These are phyloP conservation scores for Trinorchestia longiramus DNA, from an alignment of 1,140 invertebrate genomes.

Conservation along the genomic window DNA sequence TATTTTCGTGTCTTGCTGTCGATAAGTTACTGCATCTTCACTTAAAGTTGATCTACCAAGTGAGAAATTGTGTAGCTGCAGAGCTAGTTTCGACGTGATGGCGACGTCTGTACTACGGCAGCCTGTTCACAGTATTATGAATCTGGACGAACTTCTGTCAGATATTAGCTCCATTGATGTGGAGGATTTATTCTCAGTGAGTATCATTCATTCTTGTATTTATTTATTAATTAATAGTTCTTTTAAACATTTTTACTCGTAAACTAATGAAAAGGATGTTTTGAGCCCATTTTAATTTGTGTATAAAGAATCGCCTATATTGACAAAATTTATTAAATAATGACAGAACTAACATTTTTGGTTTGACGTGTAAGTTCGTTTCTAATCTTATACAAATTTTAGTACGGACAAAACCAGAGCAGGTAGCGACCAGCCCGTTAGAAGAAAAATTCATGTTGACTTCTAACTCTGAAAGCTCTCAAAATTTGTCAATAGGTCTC, in stretches of 20 bases:
- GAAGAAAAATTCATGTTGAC: too few relatives aligned
- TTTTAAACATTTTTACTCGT: not conserved
- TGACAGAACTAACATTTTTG: not conserved
- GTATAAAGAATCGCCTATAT: not conserved
- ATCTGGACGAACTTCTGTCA: not conserved
- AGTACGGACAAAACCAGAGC: not conserved
- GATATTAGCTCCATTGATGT: not conserved
- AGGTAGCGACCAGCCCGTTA: too few relatives aligned
- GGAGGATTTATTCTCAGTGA: conserved; percentile 6
- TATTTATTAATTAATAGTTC: not conserved
- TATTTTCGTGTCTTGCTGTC: not conserved
- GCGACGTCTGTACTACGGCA: not conserved
- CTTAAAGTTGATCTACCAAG: not conserved
- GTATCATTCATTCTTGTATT: not conserved
- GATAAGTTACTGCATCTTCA: not conserved
- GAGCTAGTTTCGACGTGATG: not conserved
- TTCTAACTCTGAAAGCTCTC: too few relatives aligned
- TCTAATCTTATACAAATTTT: not conserved
- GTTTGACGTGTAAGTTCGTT: not conserved
- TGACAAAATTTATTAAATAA: not conserved
- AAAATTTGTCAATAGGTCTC: too few relatives aligned
- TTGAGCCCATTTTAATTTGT: not conserved
- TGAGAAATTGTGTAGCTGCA: not conserved
- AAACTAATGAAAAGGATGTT: not conserved
- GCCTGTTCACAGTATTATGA: not conserved